A percentile compares a stretch with the other conserved stretches of the same genome.
phyloP scores from a whole-genome alignment of 2,888 invertebrate genomes.

The Clostera curtula region DNA sequence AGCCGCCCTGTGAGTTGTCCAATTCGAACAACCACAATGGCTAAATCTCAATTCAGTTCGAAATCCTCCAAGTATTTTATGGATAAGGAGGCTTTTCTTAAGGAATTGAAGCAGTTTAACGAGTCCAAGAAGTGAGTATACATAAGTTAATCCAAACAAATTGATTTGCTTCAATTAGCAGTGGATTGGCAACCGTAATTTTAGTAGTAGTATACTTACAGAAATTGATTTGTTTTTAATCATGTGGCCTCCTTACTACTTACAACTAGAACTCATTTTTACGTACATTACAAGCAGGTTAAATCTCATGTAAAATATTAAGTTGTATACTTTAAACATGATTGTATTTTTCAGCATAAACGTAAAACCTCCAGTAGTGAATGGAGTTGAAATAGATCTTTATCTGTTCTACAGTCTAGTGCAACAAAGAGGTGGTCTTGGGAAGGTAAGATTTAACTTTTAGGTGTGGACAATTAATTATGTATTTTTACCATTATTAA shows the following conservation, averaged over 20 bases:
- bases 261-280: conserved; percentile 1
- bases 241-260: too few species aligned
- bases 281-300: background rate
- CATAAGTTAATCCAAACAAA: too few species aligned
- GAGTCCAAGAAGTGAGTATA: conserved; percentile 91
- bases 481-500: too few species aligned
- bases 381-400: conserved; percentile 93
- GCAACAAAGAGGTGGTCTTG: conserved; percentile 93
- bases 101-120: conserved; percentile 92
- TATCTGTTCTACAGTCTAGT: conserved; percentile 94
- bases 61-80: conserved; percentile 81
- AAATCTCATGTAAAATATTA: background rate
- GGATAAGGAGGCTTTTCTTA: conserved; percentile 86
- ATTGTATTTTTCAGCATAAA: conserved; percentile 77
- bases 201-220: too few species aligned
- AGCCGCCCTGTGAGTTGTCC: conserved; percentile 10
- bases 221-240: too few species aligned
- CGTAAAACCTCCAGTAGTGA: conserved; percentile 80
- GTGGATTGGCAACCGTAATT: too few species aligned
- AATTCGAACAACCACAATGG: conserved; percentile 40
- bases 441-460: conserved; percentile 83
- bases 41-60: conserved; percentile 67
- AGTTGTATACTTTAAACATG: conserved; percentile 2
- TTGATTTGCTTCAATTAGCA: too few species aligned
- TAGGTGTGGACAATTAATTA: too few species aligned